phyloP scores from a whole-genome alignment of 2,113 vertebrate genomes.

The Propithecus coquereli region DNA sequence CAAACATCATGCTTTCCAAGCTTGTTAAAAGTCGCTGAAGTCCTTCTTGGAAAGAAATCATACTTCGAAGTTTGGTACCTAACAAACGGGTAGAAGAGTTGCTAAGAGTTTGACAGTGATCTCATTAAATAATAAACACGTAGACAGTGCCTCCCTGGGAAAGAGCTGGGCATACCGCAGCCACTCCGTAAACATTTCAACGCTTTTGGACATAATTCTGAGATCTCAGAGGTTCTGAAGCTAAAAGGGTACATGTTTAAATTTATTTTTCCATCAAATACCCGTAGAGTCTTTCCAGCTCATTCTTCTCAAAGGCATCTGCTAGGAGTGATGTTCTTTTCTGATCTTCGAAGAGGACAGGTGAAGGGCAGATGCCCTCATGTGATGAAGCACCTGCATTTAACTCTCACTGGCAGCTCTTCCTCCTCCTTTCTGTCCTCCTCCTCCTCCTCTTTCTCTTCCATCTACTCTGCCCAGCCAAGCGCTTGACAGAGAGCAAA shows the following conservation, averaged over 20 bases:
- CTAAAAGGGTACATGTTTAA: neutral
- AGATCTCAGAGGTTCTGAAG: neutral
- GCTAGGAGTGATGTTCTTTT: neutral
- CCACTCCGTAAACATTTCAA: neutral
- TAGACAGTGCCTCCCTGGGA: neutral
- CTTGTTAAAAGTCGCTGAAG: neutral
- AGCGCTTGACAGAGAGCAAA: neutral
- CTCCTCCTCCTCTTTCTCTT: neutral
- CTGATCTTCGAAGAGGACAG: neutral
- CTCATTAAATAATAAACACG: neutral
- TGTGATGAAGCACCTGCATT: too few relatives aligned
- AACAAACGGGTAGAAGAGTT: neutral
- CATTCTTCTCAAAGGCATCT: neutral
- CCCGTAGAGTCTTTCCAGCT: neutral
- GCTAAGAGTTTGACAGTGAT: neutral
- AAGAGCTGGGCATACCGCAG: neutral
- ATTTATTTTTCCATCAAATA: neutral
- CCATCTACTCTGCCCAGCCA: neutral
- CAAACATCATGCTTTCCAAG: neutral
- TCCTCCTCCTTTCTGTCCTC: neutral
- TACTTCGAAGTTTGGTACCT: neutral
- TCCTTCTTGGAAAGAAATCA: neutral
- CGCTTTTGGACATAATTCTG: neutral
- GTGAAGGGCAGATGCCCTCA: neutral
- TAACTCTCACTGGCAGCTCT: neutral